Conservation (phyloP, 2,888 invertebrate genomes). For the Xylota sylvarum region DNA sequence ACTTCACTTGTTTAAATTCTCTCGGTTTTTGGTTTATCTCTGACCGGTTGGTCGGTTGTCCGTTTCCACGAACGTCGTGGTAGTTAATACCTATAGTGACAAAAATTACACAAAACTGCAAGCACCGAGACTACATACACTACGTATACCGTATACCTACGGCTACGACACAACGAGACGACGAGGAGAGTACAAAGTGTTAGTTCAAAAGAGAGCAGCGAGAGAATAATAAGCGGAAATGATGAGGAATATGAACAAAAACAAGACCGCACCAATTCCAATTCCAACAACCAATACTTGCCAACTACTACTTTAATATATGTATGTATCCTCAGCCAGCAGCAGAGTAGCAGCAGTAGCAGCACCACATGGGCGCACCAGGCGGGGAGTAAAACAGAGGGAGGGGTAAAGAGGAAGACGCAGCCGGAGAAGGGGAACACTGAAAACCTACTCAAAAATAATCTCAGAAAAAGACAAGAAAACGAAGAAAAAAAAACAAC, state of each 20-base stretch:
- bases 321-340: constrained; percentile 65
- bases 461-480: constrained; percentile 62
- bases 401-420: constrained; percentile 56
- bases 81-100: constrained; percentile 64
- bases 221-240: constrained; percentile 77
- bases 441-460: constrained; percentile 71
- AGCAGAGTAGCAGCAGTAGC: constrained; percentile 45
- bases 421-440: constrained; percentile 55
- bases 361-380: constrained; percentile 47
- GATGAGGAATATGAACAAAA: constrained; percentile 76
- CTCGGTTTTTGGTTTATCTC: constrained; percentile 21
- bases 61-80: constrained; percentile 65
- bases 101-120: constrained; percentile 75
- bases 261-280: constrained; percentile 75
- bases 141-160: background rate
- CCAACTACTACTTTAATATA: constrained; percentile 65
- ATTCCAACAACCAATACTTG: constrained; percentile 75
- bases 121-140: constrained; percentile 47
- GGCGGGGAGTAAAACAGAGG: constrained; percentile 28
- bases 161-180: constrained; percentile 13
- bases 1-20: constrained; percentile 54
- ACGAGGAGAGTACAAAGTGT: constrained; percentile 53
- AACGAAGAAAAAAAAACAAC: constrained; percentile 44
- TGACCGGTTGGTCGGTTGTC: constrained; percentile 61
- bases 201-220: constrained; percentile 72